Base-by-base conservation (phyloP, 2,888 invertebrate species). In the Folsomia manolachei region DNA sequence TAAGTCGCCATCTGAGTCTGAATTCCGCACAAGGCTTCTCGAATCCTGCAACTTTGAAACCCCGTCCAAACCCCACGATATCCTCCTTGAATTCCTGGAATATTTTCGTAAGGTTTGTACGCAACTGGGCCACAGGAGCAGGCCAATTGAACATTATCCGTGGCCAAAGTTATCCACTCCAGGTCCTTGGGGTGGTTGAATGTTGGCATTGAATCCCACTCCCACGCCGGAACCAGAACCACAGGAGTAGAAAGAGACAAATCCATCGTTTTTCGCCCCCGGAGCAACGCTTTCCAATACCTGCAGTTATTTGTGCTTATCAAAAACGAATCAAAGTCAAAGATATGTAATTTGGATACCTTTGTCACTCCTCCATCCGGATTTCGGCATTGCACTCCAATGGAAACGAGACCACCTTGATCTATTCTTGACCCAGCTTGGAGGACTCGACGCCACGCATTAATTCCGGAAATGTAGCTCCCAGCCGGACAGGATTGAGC, bases 1-100 rank as follows among this genome's bases (percentile, higher is more conserved):
- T 71, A 75, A 0, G 67, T 62, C 1, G 63, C 69, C 75, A 77
- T 75, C 69, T 77, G 77, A 18, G 75, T 70, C 62, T 74, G 73
- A 70, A 77, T 73, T 23, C 75, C 77, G 68, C 75, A 75, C n/a
- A 77, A 11, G 1, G 77, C 77, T 67, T 75, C 71, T 11, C 65
- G 51, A 14, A 67, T 66, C 51, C 24, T 39, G 56, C 77, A 77
- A 25, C 69, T 70, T 66, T 75, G 71, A 27, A 51, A 24, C 21
- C 52, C 23, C 0, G 77, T 77, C 77, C 77, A 77, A 7, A 19
- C 52, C 2, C 77, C 77, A 26, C 77, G 27, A 56, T 77, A 56
- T 9, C 77, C 77, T 26, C 61, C 66, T 61, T 75, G 75, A 1
- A 67, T 61, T 9, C 63, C 63, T 24, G 72, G 70, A 24, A 63